Evolutionary conservation across 2,113 vertebrate genomes (phyloP).

Genomic region (Dicaeum eximium): DNA sequence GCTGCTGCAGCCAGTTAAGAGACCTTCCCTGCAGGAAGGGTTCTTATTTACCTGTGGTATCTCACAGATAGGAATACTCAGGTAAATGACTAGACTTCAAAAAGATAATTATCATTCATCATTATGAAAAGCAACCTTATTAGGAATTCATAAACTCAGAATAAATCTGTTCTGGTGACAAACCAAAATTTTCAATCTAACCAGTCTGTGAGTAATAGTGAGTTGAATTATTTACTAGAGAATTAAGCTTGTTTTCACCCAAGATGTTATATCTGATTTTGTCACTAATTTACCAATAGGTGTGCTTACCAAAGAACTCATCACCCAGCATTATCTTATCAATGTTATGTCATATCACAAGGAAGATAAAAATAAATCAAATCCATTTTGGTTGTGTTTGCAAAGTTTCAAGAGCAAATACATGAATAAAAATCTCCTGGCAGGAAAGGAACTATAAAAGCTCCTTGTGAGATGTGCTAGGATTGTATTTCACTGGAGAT

Average conservation of each 20-base stretch:
- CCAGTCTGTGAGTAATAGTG: background rate
- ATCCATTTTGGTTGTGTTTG: background rate
- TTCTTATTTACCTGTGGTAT: background rate
- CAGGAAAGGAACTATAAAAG: background rate
- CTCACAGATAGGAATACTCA: slow-evolving; percentile 33
- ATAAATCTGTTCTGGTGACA: slow-evolving; percentile 67
- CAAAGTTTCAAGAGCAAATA: background rate
- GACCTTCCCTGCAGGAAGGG: slow-evolving; percentile 3
- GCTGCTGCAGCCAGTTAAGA: background rate
- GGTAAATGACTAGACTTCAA: slow-evolving; percentile 50
- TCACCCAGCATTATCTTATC: background rate
- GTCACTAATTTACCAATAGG: background rate
- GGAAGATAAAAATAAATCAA: background rate
- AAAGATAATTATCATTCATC: slow-evolving; percentile 71
- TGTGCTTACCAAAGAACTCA: background rate
- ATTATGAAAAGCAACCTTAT: slow-evolving; percentile 48
- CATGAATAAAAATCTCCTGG: background rate
- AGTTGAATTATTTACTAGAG: background rate
- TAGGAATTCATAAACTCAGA: slow-evolving; percentile 69
- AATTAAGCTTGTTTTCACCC: background rate
- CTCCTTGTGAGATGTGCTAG: accelerated
- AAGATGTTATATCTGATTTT: background rate
- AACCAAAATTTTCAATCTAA: slow-evolving; percentile 60
- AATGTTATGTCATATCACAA: background rate
- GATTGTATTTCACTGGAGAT: background rate